Percentiles rank a stretch among this genome's conserved stretches.
phyloP scores from a whole-genome alignment of 2,797 vertebrate species.

The Tragopan temminckii region DNA sequence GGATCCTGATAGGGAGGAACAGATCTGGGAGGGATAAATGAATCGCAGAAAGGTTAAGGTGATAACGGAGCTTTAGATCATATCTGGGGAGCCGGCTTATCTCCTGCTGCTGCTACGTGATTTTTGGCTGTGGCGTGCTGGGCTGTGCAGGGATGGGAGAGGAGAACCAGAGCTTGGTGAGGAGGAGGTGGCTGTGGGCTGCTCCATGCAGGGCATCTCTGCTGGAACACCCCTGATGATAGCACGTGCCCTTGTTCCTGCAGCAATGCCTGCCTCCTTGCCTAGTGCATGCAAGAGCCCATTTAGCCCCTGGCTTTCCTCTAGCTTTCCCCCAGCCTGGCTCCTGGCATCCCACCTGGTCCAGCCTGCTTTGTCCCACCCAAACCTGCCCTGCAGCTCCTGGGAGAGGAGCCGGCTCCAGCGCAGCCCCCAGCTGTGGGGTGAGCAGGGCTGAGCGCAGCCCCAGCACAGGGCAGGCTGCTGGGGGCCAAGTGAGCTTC shows the following conservation, averaged over 20 bases:
- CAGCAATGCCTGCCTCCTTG: not conserved
- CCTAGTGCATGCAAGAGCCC: not conserved
- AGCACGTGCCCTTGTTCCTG: not conserved
- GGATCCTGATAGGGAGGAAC: not conserved
- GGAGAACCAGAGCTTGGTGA: not conserved
- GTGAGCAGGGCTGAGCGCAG: not conserved
- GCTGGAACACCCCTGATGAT: not conserved
- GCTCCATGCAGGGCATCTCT: accelerated
- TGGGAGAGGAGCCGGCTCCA: not conserved
- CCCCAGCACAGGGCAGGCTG: accelerated
- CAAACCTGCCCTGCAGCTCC: not conserved
- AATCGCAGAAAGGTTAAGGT: constrained; percentile 14
- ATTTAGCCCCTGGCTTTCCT: not conserved
- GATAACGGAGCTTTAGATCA: constrained; percentile 9
- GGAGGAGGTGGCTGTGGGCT: not conserved
- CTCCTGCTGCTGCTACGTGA: not conserved
- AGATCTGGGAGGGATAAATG: constrained; percentile 11
- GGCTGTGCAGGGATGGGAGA: accelerated
- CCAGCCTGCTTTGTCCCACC: not conserved
- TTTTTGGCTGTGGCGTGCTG: not conserved
- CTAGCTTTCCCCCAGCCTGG: not conserved
- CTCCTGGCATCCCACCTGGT: not conserved
- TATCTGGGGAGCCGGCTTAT: constrained; percentile 36
- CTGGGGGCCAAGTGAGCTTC: not conserved
- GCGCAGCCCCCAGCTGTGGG: accelerated